phyloP scores from a whole-genome alignment of 1,140 invertebrate species.

The Euwallacea similis region DNA sequence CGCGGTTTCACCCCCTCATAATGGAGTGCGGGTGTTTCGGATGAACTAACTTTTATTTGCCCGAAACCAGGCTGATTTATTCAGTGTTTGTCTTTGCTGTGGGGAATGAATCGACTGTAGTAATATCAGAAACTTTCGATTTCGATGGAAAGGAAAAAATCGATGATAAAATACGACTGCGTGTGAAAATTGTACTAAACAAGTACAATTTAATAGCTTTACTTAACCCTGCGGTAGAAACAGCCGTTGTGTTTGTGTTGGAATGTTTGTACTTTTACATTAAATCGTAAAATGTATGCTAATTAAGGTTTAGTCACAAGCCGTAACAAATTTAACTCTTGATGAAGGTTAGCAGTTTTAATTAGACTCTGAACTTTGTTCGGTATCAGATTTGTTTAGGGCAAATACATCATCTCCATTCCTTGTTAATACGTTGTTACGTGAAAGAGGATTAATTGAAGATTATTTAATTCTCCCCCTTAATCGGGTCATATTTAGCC shows the following conservation, averaged over 20 bases:
- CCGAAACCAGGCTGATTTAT: conserved; percentile 10
- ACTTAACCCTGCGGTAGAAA: neutral
- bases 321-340: conserved; percentile 11
- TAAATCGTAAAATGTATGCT: conserved; percentile 9
- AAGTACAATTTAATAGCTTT: no score
- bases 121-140: neutral
- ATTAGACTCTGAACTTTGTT: conserved; percentile 6
- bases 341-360: conserved; percentile 13
- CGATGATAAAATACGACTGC: no score
- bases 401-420: conserved; percentile 3
- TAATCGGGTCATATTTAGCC: no score
- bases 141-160: neutral
- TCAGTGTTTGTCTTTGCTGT: conserved; percentile 10
- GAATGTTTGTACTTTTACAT: conserved; percentile 8
- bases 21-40: conserved; percentile 12
- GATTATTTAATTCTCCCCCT: no score
- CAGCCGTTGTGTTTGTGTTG: neutral
- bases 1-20: conserved; percentile 2
- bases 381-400: conserved; percentile 4
- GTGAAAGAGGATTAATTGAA: conserved; percentile 1
- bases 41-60: conserved; percentile 15
- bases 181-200: no score
- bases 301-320: conserved; percentile 11
- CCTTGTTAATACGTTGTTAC: neutral
- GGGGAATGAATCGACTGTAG: neutral